These are phyloP conservation scores for Oriolus oriolus DNA, from an alignment of 2,113 vertebrate species.

Conservation along the genomic window DNA sequence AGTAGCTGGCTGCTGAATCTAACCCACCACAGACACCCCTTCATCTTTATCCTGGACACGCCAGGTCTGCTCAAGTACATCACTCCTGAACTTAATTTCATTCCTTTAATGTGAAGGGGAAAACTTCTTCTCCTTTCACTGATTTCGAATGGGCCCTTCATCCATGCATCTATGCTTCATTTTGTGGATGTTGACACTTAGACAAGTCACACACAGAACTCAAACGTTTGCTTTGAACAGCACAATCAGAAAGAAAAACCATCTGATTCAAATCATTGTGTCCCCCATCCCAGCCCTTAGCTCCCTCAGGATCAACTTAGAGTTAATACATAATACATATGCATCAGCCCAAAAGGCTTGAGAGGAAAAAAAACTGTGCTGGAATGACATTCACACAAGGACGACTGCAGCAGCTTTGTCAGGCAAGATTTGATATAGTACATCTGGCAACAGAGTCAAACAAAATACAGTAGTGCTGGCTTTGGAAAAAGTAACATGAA, in stretches of 20 bases:
- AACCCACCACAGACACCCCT: background rate
- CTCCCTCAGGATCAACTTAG: background rate
- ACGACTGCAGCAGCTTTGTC: conserved; percentile 34
- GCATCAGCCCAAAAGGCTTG: background rate
- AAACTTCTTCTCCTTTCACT: background rate
- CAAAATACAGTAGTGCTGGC: background rate
- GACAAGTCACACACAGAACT: background rate
- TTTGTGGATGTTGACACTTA: background rate
- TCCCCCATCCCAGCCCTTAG: background rate
- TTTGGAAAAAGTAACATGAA: background rate
- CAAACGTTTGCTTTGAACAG: background rate
- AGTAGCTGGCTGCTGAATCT: background rate
- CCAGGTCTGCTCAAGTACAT: background rate
- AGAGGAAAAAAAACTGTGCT: background rate
- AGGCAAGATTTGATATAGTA: conserved; percentile 21
- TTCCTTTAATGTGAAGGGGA: background rate
- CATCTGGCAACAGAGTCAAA: background rate
- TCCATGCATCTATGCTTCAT: background rate
- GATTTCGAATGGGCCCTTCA: background rate
- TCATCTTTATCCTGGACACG: background rate
- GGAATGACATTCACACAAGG: conserved; percentile 55
- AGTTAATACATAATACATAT: conserved; percentile 44
- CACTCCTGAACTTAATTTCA: background rate
- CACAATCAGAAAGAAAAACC: background rate
- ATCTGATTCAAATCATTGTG: background rate